Conservation (phyloP, 2,797 vertebrate genomes). For the Champsocephalus gunnari region DNA sequence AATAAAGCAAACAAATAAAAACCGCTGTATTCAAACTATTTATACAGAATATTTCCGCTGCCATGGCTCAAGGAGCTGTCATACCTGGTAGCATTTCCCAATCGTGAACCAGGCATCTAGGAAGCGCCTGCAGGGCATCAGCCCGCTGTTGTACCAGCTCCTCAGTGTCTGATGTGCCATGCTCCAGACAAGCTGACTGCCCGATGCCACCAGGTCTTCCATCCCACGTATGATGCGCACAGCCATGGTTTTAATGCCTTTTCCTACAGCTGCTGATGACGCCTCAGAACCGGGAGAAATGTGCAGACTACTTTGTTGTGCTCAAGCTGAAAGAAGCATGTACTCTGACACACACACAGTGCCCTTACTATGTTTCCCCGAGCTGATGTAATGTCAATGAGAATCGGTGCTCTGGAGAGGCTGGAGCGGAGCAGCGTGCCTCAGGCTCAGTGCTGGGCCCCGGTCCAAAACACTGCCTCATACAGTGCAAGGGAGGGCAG, state of each 20-base stretch:
- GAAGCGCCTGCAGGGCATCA: constrained; percentile 90
- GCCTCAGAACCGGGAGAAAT: constrained; percentile 30
- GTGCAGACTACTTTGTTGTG: constrained; percentile 47
- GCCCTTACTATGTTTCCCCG: constrained; percentile 60
- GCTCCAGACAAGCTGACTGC: constrained; percentile 92
- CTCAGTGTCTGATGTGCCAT: constrained; percentile 90
- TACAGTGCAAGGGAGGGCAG: constrained; percentile 79
- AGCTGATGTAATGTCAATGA: constrained; percentile 79
- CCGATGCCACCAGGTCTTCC: constrained; percentile 91
- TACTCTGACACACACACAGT: constrained; percentile 11
- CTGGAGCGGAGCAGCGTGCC: constrained; percentile 76
- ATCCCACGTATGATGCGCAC: constrained; percentile 90
- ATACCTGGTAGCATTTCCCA: constrained; percentile 94
- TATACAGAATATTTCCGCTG: neutral
- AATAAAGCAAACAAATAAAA: constrained; percentile 18
- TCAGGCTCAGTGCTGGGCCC: constrained; percentile 87
- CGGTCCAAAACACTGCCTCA: constrained; percentile 86
- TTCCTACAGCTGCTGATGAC: constrained; percentile 33
- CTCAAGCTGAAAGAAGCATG: constrained; percentile 56
- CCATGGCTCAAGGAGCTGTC: constrained; percentile 12
- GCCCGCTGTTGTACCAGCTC: constrained; percentile 88
- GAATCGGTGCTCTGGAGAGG: constrained; percentile 76
- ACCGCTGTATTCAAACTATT: neutral
- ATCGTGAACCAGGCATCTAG: constrained; percentile 91
- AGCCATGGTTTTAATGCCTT: constrained; percentile 82